These are phyloP conservation scores for Taxidea taxus DNA, from an alignment of 2,113 vertebrate genomes.

Conservation along the genomic window DNA sequence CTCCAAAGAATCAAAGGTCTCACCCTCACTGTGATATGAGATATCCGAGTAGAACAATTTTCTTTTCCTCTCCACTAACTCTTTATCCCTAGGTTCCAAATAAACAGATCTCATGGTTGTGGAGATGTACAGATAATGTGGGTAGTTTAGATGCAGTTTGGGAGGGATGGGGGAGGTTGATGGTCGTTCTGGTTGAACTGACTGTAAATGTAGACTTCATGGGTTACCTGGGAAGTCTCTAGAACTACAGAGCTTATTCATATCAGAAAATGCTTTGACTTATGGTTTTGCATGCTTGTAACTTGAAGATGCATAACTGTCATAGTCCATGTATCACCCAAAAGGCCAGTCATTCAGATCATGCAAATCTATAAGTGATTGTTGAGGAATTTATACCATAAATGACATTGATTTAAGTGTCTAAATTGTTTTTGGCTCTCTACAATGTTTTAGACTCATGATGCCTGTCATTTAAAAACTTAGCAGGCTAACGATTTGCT, in stretches of 20 bases:
- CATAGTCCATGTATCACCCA: not conserved
- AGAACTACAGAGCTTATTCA: not conserved
- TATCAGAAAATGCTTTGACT: not conserved
- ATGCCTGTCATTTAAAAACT: not conserved
- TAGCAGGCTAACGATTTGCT: not conserved
- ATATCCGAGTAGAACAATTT: not conserved
- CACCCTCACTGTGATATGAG: not conserved
- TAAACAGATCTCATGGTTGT: not conserved
- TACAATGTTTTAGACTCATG: not conserved
- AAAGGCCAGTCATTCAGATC: not conserved
- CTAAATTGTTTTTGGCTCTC: not conserved
- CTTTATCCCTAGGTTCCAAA: not conserved
- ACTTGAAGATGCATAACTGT: not conserved
- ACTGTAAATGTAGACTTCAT: constrained; percentile 24
- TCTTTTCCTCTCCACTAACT: not conserved
- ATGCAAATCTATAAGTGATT: not conserved
- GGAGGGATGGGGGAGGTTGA: not conserved
- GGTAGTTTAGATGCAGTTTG: not conserved
- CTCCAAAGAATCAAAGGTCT: not conserved
- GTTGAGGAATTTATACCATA: not conserved
- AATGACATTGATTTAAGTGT: not conserved
- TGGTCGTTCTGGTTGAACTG: not conserved
- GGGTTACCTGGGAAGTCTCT: not conserved
- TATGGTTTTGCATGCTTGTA: not conserved
- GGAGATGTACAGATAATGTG: not conserved